Percentiles rank a stretch among this genome's conserved stretches.
These are phyloP conservation scores for Sminthopsis crassicaudata DNA, from an alignment of 2,113 vertebrate genomes.

Conservation along the genomic window DNA sequence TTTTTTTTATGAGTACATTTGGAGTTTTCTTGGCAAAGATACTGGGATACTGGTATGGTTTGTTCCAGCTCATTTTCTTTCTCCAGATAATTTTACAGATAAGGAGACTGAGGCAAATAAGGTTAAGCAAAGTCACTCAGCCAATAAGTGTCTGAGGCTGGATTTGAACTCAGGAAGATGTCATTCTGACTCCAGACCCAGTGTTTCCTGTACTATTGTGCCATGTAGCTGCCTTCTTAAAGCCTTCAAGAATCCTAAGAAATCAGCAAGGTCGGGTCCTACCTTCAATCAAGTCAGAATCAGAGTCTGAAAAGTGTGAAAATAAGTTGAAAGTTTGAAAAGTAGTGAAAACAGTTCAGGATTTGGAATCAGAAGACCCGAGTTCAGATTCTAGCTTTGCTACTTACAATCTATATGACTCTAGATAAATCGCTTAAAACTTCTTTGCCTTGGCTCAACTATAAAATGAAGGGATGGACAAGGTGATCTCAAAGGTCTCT, in stretches of 20 bases:
- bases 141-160: too few relatives aligned
- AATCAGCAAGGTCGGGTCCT: not conserved
- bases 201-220: not conserved
- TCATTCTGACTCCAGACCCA: not conserved
- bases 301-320: not conserved
- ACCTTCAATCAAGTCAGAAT: not conserved
- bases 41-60: not conserved
- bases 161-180: too few relatives aligned
- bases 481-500: constrained; percentile 28
- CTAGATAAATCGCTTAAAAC: not conserved
- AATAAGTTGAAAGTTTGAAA: too few relatives aligned
- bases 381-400: not conserved
- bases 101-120: not conserved
- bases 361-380: not conserved
- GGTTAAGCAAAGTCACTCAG: not conserved
- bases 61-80: not conserved
- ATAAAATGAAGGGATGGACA: constrained; percentile 1
- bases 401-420: not conserved
- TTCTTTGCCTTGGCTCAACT: not conserved
- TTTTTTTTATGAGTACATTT: not conserved
- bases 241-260: not conserved
- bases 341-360: not conserved
- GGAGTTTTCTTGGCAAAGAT: not conserved
- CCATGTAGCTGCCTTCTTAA: not conserved
- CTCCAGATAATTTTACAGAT: not conserved